These are phyloP conservation scores for Glandiceps talaboti DNA, from an alignment of 53 echinoderm and acorn worm species.

Conservation along the genomic window DNA sequence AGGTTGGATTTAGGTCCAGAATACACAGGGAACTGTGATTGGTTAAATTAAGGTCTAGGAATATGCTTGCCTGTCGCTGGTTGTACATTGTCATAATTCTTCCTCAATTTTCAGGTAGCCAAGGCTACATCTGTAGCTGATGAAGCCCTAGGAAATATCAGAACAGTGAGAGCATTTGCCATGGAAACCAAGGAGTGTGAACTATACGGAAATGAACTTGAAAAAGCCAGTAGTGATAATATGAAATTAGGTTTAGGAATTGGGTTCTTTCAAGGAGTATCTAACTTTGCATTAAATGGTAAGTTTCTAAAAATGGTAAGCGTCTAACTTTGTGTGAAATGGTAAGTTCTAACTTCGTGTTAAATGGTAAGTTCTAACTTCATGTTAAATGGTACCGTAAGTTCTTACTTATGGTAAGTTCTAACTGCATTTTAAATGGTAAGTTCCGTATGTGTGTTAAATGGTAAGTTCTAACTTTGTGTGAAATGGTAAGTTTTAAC, in stretches of 20 bases:
- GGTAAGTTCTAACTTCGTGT: background rate
- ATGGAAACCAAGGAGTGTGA: constrained; percentile 88
- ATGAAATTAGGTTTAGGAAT: constrained; percentile 77
- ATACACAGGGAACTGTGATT: too few species aligned
- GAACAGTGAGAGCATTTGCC: constrained; percentile 87
- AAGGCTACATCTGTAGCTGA: constrained; percentile 71
- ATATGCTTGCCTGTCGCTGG: too few species aligned
- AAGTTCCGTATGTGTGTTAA: too few species aligned
- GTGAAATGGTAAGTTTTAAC: too few species aligned
- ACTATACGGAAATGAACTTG: constrained; percentile 56
- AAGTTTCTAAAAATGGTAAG: constrained; percentile 13
- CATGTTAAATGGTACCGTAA: background rate
- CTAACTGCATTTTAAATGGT: too few species aligned
- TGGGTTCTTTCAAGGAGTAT: constrained; percentile 76
- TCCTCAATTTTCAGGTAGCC: too few species aligned
- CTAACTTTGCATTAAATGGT: constrained; percentile 89
- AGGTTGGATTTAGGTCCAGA: too few species aligned
- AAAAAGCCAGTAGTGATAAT: constrained; percentile 57
- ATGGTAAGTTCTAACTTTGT: too few species aligned
- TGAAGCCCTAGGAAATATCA: constrained; percentile 88
- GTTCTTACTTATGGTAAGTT: background rate
- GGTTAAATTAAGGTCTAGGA: too few species aligned
- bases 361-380: background rate
- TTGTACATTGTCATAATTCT: too few species aligned
- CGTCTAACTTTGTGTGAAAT: background rate